Base-by-base conservation (phyloP, 1,140 invertebrate species). In the Lineus longissimus region DNA sequence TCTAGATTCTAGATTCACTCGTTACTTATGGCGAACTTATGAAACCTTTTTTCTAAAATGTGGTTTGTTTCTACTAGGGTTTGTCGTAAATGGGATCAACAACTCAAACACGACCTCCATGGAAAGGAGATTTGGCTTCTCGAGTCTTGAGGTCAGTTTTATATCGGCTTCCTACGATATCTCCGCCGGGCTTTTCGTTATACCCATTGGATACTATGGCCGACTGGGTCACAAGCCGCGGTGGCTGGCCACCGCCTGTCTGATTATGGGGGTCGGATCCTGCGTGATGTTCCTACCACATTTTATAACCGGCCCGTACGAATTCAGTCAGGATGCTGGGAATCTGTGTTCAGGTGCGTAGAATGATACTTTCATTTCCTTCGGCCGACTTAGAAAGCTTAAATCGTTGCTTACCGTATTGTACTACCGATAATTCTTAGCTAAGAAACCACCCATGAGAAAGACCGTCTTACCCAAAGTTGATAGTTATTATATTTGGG, bases 231-330 rank as follows among this genome's bases (percentile, higher is more conserved):
- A 93, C 89, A 92, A 30, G 84, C 86, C 70, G 88, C 89, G 82
- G 82, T 93, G 58, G 90, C 51, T 79, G 17, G 68, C 70, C 15
- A 83, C 84, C 68, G 91, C 91, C 65, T 88, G 93, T 36, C 87
- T 94, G 9, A 89, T 95, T 65, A 93, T 96, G 68, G 73, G 75
- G 0, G 23, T 75, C 15, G 78, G 94, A 0, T 94, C 92, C 22
- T 86, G 97, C 73, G 87, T 97, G 43, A 97, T 97, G 81, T 91
- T 94, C 78, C 84, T 95, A 59, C 95, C 95, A 11, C 94, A 98
- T 82, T 95, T 97, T 75, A 90, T 89, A 1, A 73, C 75, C 7
- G 73, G 71, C 9, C 54, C 47, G 36, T 79, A 80, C 65, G 59
- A 71, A 22, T 69, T 67, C 45, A 73, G 73, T 7, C 40, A 13